These are phyloP conservation scores for Melanostigma gelatinosum DNA, from an alignment of 2,113 vertebrate species.

Conservation along the genomic window DNA sequence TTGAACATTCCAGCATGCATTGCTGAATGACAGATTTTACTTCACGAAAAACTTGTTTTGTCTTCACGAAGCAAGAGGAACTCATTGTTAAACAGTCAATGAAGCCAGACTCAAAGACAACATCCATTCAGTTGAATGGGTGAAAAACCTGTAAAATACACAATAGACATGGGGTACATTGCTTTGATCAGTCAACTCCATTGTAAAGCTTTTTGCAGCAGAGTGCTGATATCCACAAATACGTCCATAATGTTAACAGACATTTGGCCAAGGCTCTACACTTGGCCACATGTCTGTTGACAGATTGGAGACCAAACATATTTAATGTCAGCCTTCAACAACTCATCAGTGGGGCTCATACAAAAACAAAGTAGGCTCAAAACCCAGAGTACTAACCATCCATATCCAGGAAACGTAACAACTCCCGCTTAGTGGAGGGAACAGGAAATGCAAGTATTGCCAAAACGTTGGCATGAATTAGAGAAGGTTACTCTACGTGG, in stretches of 20 bases:
- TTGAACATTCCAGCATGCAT: conserved; percentile 34
- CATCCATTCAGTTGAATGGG: not conserved
- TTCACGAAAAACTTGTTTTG: conserved; percentile 22
- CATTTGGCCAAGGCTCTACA: too few species aligned
- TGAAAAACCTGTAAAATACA: not conserved
- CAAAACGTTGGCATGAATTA: not conserved
- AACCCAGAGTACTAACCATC: not conserved
- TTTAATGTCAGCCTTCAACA: too few species aligned
- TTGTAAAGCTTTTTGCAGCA: not conserved
- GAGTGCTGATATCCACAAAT: not conserved
- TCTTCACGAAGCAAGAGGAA: conserved; percentile 12
- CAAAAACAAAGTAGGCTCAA: too few species aligned
- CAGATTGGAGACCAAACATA: too few species aligned
- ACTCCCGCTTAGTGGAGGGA: not conserved
- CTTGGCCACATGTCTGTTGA: too few species aligned
- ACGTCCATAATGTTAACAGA: not conserved
- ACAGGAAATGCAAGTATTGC: not conserved
- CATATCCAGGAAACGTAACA: not conserved
- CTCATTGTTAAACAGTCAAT: not conserved
- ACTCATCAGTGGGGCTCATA: too few species aligned
- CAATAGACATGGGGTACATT: not conserved
- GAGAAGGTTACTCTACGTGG: not conserved
- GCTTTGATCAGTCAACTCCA: not conserved
- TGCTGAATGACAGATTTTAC: conserved; percentile 31
- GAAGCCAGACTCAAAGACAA: not conserved